Evolutionary conservation across 2,797 vertebrate species (phyloP), one percentile per base, ranked within the genome.

Genomic region (Acestrorhynchus altus): DNA sequence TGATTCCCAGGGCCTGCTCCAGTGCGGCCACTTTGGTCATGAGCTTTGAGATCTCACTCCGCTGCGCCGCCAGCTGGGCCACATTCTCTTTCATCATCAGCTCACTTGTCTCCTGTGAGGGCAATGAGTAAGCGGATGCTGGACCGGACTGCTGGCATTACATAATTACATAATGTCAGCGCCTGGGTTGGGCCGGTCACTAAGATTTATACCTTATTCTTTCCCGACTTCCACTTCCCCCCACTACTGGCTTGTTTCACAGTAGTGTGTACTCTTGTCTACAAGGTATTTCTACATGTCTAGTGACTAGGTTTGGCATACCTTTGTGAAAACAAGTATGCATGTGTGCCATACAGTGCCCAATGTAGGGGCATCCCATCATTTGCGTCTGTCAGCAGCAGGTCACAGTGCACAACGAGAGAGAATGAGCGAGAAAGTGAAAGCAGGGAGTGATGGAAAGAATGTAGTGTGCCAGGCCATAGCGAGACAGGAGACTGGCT

Each of bases 21-120:
- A 96, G 85, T 7, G 84, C 88, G 28, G 83, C 61, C 8, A 94
- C 87, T 83, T 92, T 93, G 61, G 73, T 77, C 83, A 86, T 90
- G 57, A 96, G 88, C 44, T 88, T 84, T 0, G 87, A 74, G 0
- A 94, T 86, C 86, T 94, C 88, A 66, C 88, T 77, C 82, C 86
- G 94, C 78, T 95, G 94, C 78, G 87, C 84, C 54, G 81, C 90
- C 78, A 93, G 81, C 84, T 95, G 91, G 54, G 88, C 81, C 54
- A 90, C 60, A n/a, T 93, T 94, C 85, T 95, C 92, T 81, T 88
- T 92, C 72, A 94, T 81, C 71, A 93, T 92, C 28, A 89, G 66
- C 18, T 95, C 91, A 57, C 79, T 90, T 22, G 87, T 94, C 84
- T 93, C 95, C 97, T 98, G 87, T 46, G 42, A 42, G 60, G 60